These are phyloP conservation scores for Dreissena polymorpha DNA, from an alignment of 1,140 invertebrate species.

Conservation along the genomic window DNA sequence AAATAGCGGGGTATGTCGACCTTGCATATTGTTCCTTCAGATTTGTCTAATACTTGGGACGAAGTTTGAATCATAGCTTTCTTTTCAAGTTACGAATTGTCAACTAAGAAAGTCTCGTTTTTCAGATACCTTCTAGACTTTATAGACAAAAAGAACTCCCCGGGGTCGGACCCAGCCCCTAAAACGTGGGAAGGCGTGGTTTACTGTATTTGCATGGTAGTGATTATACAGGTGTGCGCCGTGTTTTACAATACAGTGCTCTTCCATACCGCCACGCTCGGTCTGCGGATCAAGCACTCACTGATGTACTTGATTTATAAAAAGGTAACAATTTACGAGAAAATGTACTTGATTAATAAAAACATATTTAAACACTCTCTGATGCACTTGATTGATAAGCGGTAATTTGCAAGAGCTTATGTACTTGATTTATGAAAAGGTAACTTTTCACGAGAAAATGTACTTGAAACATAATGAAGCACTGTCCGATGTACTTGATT, in stretches of 20 bases:
- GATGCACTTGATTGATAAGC: background rate
- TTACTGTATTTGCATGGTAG: background rate
- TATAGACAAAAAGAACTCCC: constrained; percentile 22
- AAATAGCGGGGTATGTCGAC: too few relatives aligned
- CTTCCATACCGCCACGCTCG: background rate
- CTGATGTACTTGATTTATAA: constrained; percentile 43
- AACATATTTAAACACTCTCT: background rate
- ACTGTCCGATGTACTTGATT: too few relatives aligned
- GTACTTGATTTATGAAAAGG: background rate
- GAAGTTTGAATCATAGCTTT: too few relatives aligned
- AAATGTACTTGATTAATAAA: background rate
- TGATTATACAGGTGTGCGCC: constrained; percentile 9
- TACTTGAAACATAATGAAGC: background rate
- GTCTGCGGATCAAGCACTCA: constrained; percentile 33
- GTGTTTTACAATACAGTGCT: constrained; percentile 13
- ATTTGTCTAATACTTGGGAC: too few relatives aligned
- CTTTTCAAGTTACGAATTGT: too few relatives aligned
- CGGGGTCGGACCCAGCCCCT: background rate
- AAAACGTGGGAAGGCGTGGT: constrained; percentile 17
- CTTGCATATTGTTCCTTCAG: too few relatives aligned
- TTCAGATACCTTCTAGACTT: constrained; percentile 41
- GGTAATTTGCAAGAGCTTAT: background rate
- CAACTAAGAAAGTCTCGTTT: background rate
- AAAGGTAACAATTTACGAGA: constrained; percentile 13
- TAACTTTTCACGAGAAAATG: background rate